A percentile compares a stretch with the other conserved stretches of the same genome.
Conservation (phyloP, 2,113 vertebrate species). For the Ammospiza caudacuta region DNA sequence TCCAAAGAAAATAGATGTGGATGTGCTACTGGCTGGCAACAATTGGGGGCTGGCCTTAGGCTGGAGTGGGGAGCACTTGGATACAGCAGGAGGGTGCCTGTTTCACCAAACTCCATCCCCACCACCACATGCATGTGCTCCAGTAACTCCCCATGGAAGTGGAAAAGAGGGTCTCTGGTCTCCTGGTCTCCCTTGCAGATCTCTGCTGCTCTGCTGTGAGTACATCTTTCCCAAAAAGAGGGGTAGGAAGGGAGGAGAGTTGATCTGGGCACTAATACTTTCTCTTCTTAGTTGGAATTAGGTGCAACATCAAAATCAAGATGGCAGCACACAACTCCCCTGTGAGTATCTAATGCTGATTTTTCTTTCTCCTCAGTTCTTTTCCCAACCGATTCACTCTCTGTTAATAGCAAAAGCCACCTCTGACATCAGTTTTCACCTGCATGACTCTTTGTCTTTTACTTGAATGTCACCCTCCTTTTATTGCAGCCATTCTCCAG, state of each 20-base stretch:
- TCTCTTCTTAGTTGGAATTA: neutral
- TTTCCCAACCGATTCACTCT: neutral
- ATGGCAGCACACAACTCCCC: neutral
- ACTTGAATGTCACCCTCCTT: conserved; percentile 39
- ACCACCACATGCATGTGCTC: neutral
- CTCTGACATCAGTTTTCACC: conserved; percentile 11
- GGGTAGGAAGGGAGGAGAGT: neutral
- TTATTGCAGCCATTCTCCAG: neutral
- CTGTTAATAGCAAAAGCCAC: conserved; percentile 10
- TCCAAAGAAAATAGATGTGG: neutral
- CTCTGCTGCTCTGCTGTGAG: neutral
- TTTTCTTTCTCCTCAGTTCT: neutral
- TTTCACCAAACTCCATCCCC: neutral
- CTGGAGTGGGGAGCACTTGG: neutral
- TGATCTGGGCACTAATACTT: neutral
- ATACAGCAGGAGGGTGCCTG: neutral
- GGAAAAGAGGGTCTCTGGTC: fast-evolving
- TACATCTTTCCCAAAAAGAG: neutral
- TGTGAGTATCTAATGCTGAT: neutral
- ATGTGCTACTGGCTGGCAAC: neutral
- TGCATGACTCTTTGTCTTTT: conserved; percentile 19
- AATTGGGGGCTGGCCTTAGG: neutral
- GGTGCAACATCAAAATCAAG: neutral
- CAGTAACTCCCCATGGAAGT: neutral
- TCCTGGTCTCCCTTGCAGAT: neutral